These are phyloP conservation scores for Agriopis aurantiaria DNA, from an alignment of 2,888 invertebrate species.

Conservation along the genomic window DNA sequence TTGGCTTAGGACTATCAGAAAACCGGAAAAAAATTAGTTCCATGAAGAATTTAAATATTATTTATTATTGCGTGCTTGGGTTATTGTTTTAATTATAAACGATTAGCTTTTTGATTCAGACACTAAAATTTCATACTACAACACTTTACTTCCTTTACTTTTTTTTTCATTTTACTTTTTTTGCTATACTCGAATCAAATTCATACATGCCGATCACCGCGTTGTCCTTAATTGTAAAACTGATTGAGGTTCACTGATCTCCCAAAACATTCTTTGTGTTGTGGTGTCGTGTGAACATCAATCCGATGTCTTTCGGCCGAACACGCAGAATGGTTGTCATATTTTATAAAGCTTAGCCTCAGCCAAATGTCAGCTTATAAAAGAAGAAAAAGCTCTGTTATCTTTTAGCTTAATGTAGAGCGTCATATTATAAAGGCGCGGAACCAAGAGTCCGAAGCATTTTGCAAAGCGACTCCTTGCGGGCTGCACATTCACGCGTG, in stretches of 20 bases:
- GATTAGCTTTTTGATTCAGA: neutral
- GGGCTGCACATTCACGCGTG: conserved; percentile 75
- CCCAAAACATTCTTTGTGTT: conserved; percentile 60
- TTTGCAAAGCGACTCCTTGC: conserved; percentile 82
- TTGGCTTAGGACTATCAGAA: neutral
- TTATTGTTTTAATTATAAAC: conserved; percentile 2
- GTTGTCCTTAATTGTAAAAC: conserved; percentile 29
- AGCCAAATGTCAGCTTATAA: conserved; percentile 74
- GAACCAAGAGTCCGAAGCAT: conserved; percentile 73
- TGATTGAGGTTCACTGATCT: conserved; percentile 62
- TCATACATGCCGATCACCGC: conserved; percentile 15
- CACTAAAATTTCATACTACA: conserved; percentile 9
- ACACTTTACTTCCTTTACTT: too few relatives aligned
- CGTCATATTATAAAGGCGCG: conserved; percentile 83
- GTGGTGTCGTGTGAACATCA: conserved; percentile 61
- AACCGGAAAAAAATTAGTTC: too few relatives aligned
- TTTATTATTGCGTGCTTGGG: neutral
- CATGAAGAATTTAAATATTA: neutral
- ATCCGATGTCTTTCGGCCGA: conserved; percentile 61
- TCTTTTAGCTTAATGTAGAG: conserved; percentile 80
- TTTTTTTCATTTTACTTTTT: too few relatives aligned
- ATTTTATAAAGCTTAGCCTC: conserved; percentile 66
- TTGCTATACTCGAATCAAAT: conserved; percentile 9
- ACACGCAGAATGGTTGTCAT: conserved; percentile 69
- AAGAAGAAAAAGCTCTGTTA: conserved; percentile 83